Percentiles rank a stretch among this genome's conserved stretches.
Evolutionary conservation across 1,140 invertebrate species (phyloP).

Genomic region (Drosophila carrolli): DNA sequence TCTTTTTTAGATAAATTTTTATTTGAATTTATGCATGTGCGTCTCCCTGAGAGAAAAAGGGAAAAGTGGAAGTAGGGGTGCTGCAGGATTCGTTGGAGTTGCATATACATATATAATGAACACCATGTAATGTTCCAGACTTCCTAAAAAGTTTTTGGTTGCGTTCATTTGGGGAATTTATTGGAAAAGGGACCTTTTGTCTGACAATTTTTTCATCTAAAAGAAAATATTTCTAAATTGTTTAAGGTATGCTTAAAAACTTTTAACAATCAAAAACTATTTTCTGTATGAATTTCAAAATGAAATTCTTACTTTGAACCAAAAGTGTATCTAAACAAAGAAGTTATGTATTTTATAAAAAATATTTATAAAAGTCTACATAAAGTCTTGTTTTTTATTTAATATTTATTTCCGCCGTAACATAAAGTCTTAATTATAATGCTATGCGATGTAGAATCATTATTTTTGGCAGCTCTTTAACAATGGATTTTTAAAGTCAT

Average conservation of each 20-base stretch:
- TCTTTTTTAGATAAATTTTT: conserved; percentile 65
- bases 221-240: not conserved
- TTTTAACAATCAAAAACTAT: no score
- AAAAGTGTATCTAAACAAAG: no score
- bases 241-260: not conserved
- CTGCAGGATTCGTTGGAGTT: not conserved
- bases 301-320: no score
- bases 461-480: no score
- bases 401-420: no score
- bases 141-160: conserved; percentile 2
- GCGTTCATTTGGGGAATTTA: not conserved
- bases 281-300: no score
- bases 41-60: conserved; percentile 16
- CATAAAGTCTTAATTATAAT: no score
- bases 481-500: not conserved
- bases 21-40: conserved; percentile 73
- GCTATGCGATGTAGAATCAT: no score
- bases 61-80: not conserved
- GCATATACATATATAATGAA: conserved; percentile 2
- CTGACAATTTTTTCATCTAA: not conserved
- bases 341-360: no score
- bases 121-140: conserved; percentile 3
- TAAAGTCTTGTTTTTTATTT: no score
- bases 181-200: not conserved
- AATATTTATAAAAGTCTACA: no score